Evolutionary conservation across 2,797 vertebrate species (phyloP).

Genomic region (Aythya fuligula): DNA sequence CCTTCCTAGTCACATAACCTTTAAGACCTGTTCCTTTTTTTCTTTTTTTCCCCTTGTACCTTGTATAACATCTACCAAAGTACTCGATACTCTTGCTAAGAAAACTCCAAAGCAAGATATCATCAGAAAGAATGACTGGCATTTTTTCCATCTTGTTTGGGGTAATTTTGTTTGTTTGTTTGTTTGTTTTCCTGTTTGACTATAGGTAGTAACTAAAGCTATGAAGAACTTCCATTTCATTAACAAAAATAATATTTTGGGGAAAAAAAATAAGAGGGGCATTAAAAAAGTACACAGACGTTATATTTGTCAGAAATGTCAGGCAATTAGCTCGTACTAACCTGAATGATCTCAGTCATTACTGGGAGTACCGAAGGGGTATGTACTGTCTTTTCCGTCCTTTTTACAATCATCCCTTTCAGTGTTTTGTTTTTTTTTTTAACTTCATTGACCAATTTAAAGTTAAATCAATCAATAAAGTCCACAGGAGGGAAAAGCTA

Average conservation of each 20-base stretch:
- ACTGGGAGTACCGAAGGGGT: background rate
- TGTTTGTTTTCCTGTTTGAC: background rate
- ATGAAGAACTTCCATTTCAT: conserved; percentile 61
- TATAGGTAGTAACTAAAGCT: conserved; percentile 60
- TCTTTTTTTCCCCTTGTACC: background rate
- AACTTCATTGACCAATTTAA: background rate
- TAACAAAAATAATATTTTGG: conserved; percentile 60
- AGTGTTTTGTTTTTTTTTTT: background rate
- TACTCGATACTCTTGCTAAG: background rate
- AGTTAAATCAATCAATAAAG: background rate
- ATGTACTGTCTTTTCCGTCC: background rate
- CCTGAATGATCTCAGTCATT: background rate
- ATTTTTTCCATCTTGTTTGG: background rate
- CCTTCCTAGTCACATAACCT: background rate
- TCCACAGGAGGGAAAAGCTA: background rate
- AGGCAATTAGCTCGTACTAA: background rate
- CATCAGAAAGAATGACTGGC: background rate
- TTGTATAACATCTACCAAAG: background rate
- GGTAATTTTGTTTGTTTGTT: background rate
- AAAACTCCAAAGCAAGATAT: background rate
- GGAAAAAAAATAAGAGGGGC: background rate
- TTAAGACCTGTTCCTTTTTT: background rate
- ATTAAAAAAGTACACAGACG: conserved; percentile 39
- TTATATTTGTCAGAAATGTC: conserved; percentile 30
- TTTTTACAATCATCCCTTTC: background rate